phyloP scores from a whole-genome alignment of 2,113 vertebrate genomes.

The Drymodes brunneopygia region DNA sequence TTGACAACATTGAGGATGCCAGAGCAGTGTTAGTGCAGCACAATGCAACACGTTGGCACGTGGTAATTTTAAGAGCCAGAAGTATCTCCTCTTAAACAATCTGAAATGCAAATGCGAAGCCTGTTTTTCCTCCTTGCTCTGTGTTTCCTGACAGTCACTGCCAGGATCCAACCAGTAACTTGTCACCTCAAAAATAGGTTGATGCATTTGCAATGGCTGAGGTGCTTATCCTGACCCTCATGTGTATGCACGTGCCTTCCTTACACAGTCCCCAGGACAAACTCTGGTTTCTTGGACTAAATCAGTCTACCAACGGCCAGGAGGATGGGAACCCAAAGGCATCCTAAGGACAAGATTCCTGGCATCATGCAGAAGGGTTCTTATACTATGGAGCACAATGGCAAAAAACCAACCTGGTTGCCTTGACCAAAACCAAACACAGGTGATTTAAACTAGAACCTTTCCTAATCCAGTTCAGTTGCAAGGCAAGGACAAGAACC shows the following conservation, averaged over 20 bases:
- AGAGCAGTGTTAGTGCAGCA: neutral
- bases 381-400: fast-evolving
- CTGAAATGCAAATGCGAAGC: constrained; percentile 17
- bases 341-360: neutral
- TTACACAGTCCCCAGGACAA: neutral
- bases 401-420: neutral
- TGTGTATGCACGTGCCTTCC: neutral
- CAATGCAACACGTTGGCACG: neutral
- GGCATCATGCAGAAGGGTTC: neutral
- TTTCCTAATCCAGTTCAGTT: neutral
- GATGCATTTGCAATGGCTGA: neutral
- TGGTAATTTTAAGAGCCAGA: constrained; percentile 31
- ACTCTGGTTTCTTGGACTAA: neutral
- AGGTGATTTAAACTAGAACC: neutral
- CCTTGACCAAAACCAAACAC: neutral
- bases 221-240: neutral
- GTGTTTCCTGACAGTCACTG: neutral
- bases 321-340: neutral
- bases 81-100: constrained; percentile 15
- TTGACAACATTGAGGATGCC: neutral
- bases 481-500: neutral
- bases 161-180: neutral
- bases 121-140: neutral
- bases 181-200: neutral
- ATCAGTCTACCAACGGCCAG: neutral